Conservation (phyloP, 2,113 vertebrate genomes). For the Gymnogyps californianus region DNA sequence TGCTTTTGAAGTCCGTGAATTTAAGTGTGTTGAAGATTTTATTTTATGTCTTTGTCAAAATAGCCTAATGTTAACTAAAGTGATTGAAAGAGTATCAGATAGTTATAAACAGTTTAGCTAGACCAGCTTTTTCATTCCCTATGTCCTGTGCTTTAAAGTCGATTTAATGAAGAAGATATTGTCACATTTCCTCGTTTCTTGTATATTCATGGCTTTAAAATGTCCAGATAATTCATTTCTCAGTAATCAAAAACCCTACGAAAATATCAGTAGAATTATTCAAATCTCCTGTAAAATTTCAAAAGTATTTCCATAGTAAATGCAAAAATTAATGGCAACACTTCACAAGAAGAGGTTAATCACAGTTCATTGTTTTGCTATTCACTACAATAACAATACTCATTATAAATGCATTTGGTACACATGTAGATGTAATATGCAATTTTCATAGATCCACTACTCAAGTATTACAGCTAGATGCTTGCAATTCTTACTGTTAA, state of each 20-base stretch:
- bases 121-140: slow-evolving; percentile 22
- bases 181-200: slow-evolving; percentile 42
- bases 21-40: not conserved
- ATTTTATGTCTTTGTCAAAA: slow-evolving; percentile 12
- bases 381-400: slow-evolving; percentile 11
- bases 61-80: not conserved
- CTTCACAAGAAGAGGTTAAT: slow-evolving; percentile 66
- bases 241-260: slow-evolving; percentile 26
- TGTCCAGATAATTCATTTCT: slow-evolving; percentile 39
- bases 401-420: slow-evolving; percentile 39
- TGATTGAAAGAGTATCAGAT: not conserved
- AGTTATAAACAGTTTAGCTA: slow-evolving; percentile 33
- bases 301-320: slow-evolving; percentile 43
- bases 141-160: not conserved
- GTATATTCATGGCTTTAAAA: slow-evolving; percentile 47
- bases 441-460: slow-evolving; percentile 20
- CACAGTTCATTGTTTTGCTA: slow-evolving; percentile 61
- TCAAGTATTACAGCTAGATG: slow-evolving; percentile 9
- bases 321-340: slow-evolving; percentile 56
- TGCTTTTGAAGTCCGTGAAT: not conserved
- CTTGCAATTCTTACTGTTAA: not conserved
- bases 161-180: slow-evolving; percentile 7
- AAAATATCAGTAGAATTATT: slow-evolving; percentile 68
- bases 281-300: slow-evolving; percentile 51
- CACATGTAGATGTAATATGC: slow-evolving; percentile 1